Evolutionary conservation across 2,797 vertebrate species (phyloP).

Genomic region (Fistularia commersonii): DNA sequence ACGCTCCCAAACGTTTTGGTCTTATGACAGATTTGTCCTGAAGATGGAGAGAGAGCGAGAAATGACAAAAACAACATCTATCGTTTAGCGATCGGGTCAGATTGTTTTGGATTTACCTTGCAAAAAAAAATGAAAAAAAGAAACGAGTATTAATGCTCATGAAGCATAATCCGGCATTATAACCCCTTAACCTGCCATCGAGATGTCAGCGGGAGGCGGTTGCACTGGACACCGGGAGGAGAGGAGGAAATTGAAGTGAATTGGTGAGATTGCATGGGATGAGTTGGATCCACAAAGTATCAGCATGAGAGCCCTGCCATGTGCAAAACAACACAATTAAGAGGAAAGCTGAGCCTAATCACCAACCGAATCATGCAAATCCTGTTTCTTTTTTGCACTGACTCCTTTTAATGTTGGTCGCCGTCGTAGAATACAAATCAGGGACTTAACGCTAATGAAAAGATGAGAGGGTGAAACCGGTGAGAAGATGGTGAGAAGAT

Average conservation of each 20-base stretch:
- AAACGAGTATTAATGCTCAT: constrained; percentile 19
- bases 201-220: constrained; percentile 37
- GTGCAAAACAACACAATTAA: constrained; percentile 78
- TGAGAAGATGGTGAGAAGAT: constrained; percentile 23
- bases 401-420: constrained; percentile 43
- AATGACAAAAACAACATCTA: too few relatives aligned
- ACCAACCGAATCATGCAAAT: constrained; percentile 75
- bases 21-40: too few relatives aligned
- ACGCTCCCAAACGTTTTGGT: too few relatives aligned
- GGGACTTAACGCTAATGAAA: constrained; percentile 65
- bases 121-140: neutral
- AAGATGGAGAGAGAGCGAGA: too few relatives aligned
- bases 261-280: constrained; percentile 56
- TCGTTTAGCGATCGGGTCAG: too few relatives aligned
- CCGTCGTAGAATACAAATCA: constrained; percentile 73
- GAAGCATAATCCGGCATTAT: constrained; percentile 23
- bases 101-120: too few relatives aligned
- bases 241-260: constrained; percentile 62
- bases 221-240: constrained; percentile 19
- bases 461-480: constrained; percentile 35
- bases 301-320: constrained; percentile 65
- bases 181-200: constrained; percentile 17
- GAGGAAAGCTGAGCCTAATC: constrained; percentile 59
- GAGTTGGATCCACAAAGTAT: constrained; percentile 51
- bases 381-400: constrained; percentile 47